Percentiles rank a stretch among this genome's conserved stretches.
Evolutionary conservation across 2,888 invertebrate genomes (phyloP).

Genomic region (Heteropelma amictum): DNA sequence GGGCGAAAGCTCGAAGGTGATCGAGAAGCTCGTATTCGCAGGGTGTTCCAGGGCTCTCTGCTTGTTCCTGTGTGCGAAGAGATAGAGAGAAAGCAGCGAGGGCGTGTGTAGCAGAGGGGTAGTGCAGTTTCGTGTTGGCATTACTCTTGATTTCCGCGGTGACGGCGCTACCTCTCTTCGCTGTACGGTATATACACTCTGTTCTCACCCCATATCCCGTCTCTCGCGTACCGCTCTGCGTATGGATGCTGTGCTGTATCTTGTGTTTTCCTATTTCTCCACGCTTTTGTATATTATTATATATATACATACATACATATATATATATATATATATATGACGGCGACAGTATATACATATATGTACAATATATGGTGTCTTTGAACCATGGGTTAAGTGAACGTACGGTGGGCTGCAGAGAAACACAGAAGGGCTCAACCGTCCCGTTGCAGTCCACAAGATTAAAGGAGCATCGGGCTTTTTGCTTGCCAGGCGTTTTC

Average conservation of each 20-base stretch:
- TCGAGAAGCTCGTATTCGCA: slow-evolving; percentile 17
- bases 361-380: not conserved
- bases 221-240: slow-evolving; percentile 17
- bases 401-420: no score
- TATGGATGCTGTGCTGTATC: slow-evolving; percentile 59
- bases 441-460: not conserved
- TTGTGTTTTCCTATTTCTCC: slow-evolving; percentile 70
- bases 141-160: slow-evolving; percentile 83
- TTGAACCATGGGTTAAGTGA: not conserved
- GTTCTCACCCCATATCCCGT: slow-evolving; percentile 40
- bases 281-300: slow-evolving; percentile 31
- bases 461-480: no score
- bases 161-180: slow-evolving; percentile 74
- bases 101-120: slow-evolving; percentile 73
- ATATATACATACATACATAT: slow-evolving; percentile 18
- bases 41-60: slow-evolving; percentile 33
- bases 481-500: no score
- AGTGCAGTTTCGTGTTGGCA: slow-evolving; percentile 84
- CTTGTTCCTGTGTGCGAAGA: slow-evolving; percentile 13
- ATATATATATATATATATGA: not conserved
- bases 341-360: no score
- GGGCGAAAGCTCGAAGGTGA: slow-evolving; percentile 50
- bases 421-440: not conserved
- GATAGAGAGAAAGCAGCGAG: slow-evolving; percentile 22
- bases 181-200: slow-evolving; percentile 50